Conservation (phyloP, 2,797 vertebrate genomes). For the Lacerta agilis region DNA sequence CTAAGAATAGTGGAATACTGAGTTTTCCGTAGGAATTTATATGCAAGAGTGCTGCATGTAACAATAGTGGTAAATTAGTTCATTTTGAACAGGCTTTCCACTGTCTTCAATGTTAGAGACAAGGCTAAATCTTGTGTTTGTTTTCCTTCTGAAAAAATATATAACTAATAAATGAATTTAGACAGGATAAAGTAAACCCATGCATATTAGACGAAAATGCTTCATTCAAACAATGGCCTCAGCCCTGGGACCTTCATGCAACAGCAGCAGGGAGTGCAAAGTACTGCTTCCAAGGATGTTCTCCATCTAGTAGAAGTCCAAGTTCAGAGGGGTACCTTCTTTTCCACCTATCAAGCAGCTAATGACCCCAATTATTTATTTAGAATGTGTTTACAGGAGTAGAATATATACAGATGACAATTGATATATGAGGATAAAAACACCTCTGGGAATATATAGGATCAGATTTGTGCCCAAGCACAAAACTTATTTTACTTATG, state of each 20-base stretch:
- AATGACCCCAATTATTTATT: neutral
- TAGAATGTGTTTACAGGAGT: neutral
- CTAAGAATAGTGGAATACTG: constrained; percentile 35
- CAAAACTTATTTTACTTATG: neutral
- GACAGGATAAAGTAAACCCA: neutral
- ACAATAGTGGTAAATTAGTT: constrained; percentile 30
- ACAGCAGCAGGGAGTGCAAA: neutral
- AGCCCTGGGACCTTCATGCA: neutral
- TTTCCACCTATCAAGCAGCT: neutral
- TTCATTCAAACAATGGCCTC: constrained; percentile 3
- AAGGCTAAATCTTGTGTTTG: constrained; percentile 38
- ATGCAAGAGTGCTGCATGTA: constrained; percentile 47
- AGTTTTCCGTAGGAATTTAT: constrained; percentile 56
- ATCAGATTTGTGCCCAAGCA: neutral
- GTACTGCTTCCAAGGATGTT: neutral
- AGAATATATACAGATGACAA: neutral
- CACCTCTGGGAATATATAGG: neutral
- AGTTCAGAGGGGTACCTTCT: neutral
- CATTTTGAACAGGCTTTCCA: constrained; percentile 20
- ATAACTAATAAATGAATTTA: constrained; percentile 9
- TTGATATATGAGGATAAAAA: neutral
- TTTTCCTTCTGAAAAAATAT: constrained; percentile 6
- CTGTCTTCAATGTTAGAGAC: neutral
- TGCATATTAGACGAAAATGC: neutral
- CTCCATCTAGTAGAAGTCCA: neutral